Evolutionary conservation across 2,888 invertebrate species (phyloP).

Genomic region (Volucella bombylans): DNA sequence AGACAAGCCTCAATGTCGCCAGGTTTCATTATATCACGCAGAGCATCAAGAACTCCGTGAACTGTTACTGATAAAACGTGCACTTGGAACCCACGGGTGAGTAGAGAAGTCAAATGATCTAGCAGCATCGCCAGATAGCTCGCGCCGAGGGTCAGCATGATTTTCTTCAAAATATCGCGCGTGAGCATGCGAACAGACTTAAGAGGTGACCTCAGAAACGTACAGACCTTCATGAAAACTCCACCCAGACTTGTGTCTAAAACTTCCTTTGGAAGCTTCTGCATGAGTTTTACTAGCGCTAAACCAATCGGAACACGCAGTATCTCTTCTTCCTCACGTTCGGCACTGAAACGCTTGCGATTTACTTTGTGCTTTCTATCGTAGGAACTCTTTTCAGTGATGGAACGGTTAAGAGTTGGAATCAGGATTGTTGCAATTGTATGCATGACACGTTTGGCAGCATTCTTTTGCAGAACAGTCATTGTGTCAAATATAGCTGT

Average conservation of each 20-base stretch:
- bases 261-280: slow-evolving; percentile 90
- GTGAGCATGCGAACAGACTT: slow-evolving; percentile 93
- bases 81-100: slow-evolving; percentile 95
- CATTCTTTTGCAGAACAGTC: slow-evolving; percentile 86
- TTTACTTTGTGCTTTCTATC: slow-evolving; percentile 91
- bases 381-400: slow-evolving; percentile 87
- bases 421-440: slow-evolving; percentile 88
- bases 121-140: slow-evolving; percentile 90
- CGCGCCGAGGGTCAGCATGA: slow-evolving; percentile 93
- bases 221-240: slow-evolving; percentile 93
- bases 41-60: slow-evolving; percentile 89
- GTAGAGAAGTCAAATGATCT: slow-evolving; percentile 89
- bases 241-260: slow-evolving; percentile 91
- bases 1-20: slow-evolving; percentile 92
- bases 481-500: slow-evolving; percentile 79
- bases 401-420: slow-evolving; percentile 89
- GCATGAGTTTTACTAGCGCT: slow-evolving; percentile 94
- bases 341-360: slow-evolving; percentile 86
- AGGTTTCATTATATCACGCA: slow-evolving; percentile 88
- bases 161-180: slow-evolving; percentile 95
- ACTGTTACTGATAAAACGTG: slow-evolving; percentile 96
- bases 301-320: slow-evolving; percentile 95
- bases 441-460: slow-evolving; percentile 89
- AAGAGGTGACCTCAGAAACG: slow-evolving; percentile 93
- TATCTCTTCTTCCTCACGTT: slow-evolving; percentile 95